These are phyloP conservation scores for Gallinago jamesoni DNA, from an alignment of 2,113 vertebrate species.

Conservation along the genomic window DNA sequence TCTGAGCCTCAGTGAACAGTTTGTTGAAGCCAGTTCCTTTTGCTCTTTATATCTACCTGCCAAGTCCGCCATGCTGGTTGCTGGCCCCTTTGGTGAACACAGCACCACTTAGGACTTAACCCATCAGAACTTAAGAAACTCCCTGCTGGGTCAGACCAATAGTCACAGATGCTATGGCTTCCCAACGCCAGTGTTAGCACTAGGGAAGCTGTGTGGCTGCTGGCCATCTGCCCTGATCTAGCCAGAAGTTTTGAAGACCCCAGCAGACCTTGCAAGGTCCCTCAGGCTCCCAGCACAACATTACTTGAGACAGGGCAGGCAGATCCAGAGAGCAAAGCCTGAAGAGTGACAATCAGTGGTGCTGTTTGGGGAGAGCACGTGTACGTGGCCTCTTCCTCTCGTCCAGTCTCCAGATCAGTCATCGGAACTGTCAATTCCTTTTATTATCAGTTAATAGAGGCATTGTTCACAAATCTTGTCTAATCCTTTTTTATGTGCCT, in stretches of 20 bases:
- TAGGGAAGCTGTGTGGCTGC: not conserved
- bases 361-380: fast-evolving
- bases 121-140: not conserved
- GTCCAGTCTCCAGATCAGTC: not conserved
- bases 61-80: not conserved
- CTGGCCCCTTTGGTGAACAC: not conserved
- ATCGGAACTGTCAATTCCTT: not conserved
- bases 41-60: not conserved
- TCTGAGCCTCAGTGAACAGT: not conserved
- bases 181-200: fast-evolving
- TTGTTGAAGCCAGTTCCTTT: not conserved
- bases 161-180: not conserved
- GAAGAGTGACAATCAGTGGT: not conserved
- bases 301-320: not conserved
- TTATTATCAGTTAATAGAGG: slow-evolving; percentile 4
- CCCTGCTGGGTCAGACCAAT: not conserved
- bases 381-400: not conserved
- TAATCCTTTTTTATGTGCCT: slow-evolving; percentile 40
- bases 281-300: not conserved
- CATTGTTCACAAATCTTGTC: slow-evolving; percentile 42
- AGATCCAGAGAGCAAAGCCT: not conserved
- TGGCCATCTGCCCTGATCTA: not conserved
- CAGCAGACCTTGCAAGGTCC: not conserved
- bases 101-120: not conserved
- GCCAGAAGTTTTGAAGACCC: not conserved